phyloP scores from a whole-genome alignment of 2,113 vertebrate genomes.

The Oncorhynchus mykiss region DNA sequence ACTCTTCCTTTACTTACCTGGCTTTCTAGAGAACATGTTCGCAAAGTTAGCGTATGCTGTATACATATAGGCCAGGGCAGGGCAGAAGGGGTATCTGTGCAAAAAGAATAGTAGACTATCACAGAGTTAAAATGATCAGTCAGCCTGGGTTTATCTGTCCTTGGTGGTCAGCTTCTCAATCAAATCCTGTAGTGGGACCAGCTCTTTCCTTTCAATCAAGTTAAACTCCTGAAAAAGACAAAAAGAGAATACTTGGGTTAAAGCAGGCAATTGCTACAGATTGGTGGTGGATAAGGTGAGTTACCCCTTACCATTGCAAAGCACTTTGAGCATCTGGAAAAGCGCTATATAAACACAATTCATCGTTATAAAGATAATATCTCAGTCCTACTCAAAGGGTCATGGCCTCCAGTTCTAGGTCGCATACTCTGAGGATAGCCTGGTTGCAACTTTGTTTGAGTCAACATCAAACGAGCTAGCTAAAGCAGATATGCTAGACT shows the following conservation, averaged over 20 bases:
- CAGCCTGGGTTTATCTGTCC: constrained; percentile 86
- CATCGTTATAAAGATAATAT: too few relatives aligned
- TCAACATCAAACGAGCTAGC: too few relatives aligned
- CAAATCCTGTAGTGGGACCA: constrained; percentile 95
- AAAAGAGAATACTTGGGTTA: not conserved
- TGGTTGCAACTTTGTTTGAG: too few relatives aligned
- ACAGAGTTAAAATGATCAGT: constrained; percentile 18
- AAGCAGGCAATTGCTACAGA: not conserved
- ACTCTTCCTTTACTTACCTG: constrained; percentile 56
- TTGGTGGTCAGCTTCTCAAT: constrained; percentile 96
- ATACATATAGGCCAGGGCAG: constrained; percentile 61
- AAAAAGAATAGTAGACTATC: constrained; percentile 61
- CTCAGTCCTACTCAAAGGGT: too few relatives aligned
- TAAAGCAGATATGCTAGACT: too few relatives aligned
- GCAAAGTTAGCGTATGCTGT: constrained; percentile 69
- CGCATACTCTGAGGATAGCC: too few relatives aligned
- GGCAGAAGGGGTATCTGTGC: constrained; percentile 66
- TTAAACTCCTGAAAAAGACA: constrained; percentile 85
- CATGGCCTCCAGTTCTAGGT: too few relatives aligned
- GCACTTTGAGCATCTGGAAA: not conserved
- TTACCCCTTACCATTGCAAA: not conserved
- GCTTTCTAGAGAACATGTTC: constrained; percentile 63
- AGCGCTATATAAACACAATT: too few relatives aligned
- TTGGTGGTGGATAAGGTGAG: too few relatives aligned
- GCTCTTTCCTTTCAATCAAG: constrained; percentile 90